These are phyloP conservation scores for Pseudochirops cupreus DNA, from an alignment of 2,797 vertebrate species.

Conservation along the genomic window DNA sequence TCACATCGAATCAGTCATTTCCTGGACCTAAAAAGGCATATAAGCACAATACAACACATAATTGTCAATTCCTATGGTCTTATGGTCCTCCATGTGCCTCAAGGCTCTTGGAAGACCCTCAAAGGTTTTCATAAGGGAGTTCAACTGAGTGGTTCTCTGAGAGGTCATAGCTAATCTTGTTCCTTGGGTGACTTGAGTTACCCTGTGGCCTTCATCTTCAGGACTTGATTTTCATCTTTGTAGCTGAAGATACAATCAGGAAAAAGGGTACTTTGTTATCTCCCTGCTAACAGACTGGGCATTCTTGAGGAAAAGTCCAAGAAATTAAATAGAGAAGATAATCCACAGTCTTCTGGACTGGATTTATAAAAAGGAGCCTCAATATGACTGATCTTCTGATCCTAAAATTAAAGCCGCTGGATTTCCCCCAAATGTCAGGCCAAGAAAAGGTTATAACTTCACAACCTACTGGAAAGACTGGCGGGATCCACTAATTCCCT, in stretches of 20 bases:
- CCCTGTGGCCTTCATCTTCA: constrained; percentile 61
- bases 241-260: constrained; percentile 28
- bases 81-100: constrained; percentile 35
- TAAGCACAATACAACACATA: constrained; percentile 49
- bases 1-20: not conserved
- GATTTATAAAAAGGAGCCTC: constrained; percentile 9
- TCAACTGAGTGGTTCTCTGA: constrained; percentile 50
- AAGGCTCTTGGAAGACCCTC: not conserved
- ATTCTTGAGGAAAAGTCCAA: not conserved
- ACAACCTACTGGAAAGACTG: not conserved
- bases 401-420: constrained; percentile 5
- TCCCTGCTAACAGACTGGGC: constrained; percentile 3
- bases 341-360: constrained; percentile 28
- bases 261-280: constrained; percentile 31
- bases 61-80: constrained; percentile 51
- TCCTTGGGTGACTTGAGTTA: constrained; percentile 60
- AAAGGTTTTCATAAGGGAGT: constrained; percentile 66
- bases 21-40: constrained; percentile 46
- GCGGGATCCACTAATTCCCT: not conserved
- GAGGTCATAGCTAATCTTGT: constrained; percentile 60
- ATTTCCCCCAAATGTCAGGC: constrained; percentile 29
- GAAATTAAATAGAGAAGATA: constrained; percentile 27
- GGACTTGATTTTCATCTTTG: constrained; percentile 67
- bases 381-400: not conserved
- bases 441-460: not conserved